Percentiles rank a stretch among this genome's conserved stretches.
Evolutionary conservation across 2,797 vertebrate genomes (phyloP).

Genomic region (Sebastes steindachneri): DNA sequence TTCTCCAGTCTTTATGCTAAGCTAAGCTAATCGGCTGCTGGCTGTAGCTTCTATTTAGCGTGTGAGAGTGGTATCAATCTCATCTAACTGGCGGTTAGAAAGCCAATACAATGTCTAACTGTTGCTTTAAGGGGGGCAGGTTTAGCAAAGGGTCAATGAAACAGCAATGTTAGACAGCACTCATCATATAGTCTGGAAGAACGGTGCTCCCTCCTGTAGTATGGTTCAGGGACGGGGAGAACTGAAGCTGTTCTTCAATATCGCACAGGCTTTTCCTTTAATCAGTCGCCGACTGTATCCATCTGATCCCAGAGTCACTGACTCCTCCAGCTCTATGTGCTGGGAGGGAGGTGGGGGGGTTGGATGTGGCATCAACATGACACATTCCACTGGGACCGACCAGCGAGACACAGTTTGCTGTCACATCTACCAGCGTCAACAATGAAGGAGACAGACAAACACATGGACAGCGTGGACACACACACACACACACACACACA

Average conservation of each 20-base stretch:
- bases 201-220: too few species aligned
- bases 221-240: too few species aligned
- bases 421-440: constrained; percentile 40
- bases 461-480: not conserved
- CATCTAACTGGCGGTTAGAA: not conserved
- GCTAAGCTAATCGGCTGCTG: not conserved
- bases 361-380: constrained; percentile 60
- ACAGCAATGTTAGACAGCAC: not conserved
- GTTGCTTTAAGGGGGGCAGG: not conserved
- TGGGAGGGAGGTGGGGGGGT: not conserved
- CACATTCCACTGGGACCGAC: constrained; percentile 61
- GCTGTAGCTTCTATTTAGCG: too few species aligned
- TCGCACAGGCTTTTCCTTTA: too few species aligned
- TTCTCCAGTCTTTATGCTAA: not conserved
- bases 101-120: not conserved
- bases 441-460: constrained; percentile 25
- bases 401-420: constrained; percentile 49
- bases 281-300: too few species aligned
- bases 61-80: too few species aligned
- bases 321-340: too few species aligned
- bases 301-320: too few species aligned
- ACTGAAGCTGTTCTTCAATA: too few species aligned
- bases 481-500: not conserved
- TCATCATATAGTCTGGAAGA: too few species aligned
- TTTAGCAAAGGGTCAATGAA: not conserved